A percentile compares a stretch with the other conserved stretches of the same genome.
These are phyloP conservation scores for Ooceraea biroi DNA, from an alignment of 1,140 invertebrate genomes.

Conservation along the genomic window DNA sequence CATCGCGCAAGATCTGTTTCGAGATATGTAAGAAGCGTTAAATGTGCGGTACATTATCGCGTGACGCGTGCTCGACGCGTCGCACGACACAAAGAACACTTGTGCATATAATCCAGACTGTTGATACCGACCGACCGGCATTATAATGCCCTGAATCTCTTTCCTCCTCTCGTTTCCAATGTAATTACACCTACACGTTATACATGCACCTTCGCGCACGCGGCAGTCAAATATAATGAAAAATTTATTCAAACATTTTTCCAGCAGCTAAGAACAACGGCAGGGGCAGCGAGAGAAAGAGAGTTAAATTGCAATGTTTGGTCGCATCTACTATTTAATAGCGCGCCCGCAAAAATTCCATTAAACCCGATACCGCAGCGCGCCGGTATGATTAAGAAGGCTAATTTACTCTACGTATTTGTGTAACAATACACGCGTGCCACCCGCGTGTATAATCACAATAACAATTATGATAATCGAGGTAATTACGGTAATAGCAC, in stretches of 20 bases:
- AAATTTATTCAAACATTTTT: conserved; percentile 1
- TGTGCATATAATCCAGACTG: background rate
- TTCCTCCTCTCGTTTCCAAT: background rate
- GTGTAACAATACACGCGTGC: conserved; percentile 26
- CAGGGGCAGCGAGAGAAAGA: background rate
- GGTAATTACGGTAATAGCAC: conserved; percentile 57
- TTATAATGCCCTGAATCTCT: background rate
- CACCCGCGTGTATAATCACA: conserved; percentile 29
- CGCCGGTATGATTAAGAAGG: conserved; percentile 33
- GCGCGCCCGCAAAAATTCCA: conserved; percentile 20
- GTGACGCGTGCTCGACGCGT: background rate
- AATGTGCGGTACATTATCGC: conserved; percentile 5
- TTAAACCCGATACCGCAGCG: conserved; percentile 17
- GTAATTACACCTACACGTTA: background rate
- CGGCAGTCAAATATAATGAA: conserved; percentile 5
- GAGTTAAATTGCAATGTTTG: conserved; percentile 33
- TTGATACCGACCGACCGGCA: background rate
- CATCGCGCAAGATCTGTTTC: conserved; percentile 21
- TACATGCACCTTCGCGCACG: background rate
- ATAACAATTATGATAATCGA: conserved; percentile 59
- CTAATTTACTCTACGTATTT: conserved; percentile 57
- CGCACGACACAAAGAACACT: conserved; percentile 25
- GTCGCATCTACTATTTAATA: conserved; percentile 7
- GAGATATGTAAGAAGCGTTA: conserved; percentile 39
- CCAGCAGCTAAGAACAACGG: background rate